Conservation (phyloP, 2,797 vertebrate genomes). For the Pseudocheirus occidentalis region DNA sequence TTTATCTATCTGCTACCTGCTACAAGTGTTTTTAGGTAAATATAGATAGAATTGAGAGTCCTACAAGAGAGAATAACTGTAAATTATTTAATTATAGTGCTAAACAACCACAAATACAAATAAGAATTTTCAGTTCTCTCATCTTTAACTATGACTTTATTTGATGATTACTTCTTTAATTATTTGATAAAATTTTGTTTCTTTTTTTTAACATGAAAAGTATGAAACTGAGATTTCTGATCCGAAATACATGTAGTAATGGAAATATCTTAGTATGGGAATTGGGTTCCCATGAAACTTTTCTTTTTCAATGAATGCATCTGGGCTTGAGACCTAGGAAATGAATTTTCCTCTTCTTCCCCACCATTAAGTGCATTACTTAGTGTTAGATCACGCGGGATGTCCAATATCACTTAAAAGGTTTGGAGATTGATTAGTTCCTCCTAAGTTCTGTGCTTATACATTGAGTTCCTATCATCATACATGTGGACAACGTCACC, state of each 20-base stretch:
- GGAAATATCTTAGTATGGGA: not conserved
- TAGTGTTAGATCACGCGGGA: not conserved
- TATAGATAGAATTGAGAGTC: not conserved
- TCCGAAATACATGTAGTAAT: not conserved
- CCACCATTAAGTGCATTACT: not conserved
- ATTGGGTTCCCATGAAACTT: not conserved
- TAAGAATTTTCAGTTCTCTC: not conserved
- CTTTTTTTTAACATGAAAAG: not conserved
- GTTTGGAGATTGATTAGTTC: not conserved
- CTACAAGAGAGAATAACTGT: not conserved
- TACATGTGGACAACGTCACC: not conserved
- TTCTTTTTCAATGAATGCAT: not conserved
- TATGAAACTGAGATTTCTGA: not conserved
- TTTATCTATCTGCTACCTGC: not conserved
- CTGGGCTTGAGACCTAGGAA: not conserved
- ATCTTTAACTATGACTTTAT: slow-evolving; percentile 3
- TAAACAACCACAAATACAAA: slow-evolving; percentile 17
- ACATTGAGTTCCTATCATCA: not conserved
- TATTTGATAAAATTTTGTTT: slow-evolving; percentile 17
- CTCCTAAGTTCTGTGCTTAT: not conserved
- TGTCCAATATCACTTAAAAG: slow-evolving; percentile 23
- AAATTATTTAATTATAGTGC: not conserved
- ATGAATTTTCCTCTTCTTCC: not conserved
- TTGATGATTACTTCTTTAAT: slow-evolving; percentile 15
- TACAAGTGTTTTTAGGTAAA: not conserved